A percentile compares a stretch with the other conserved stretches of the same genome.
Evolutionary conservation across 2,888 invertebrate species (phyloP).

Genomic region (Tachystola acroxantha): DNA sequence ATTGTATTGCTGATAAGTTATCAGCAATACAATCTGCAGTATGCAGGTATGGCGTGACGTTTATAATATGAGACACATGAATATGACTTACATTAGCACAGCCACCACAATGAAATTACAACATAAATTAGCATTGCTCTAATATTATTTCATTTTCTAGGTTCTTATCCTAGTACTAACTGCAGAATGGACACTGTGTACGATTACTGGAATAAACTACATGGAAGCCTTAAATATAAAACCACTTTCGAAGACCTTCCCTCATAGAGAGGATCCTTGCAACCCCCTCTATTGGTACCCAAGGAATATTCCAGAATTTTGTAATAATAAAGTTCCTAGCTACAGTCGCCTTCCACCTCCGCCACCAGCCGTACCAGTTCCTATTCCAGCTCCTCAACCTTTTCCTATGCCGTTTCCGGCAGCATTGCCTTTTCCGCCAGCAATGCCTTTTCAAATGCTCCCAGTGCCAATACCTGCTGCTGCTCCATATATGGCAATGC

Average conservation of each 20-base stretch:
- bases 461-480: slow-evolving; percentile 10
- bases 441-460: slow-evolving; percentile 6
- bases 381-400: neutral
- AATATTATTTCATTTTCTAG: neutral
- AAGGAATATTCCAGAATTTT: slow-evolving; percentile 29
- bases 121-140: neutral
- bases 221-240: slow-evolving; percentile 14
- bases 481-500: slow-evolving; percentile 4
- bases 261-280: slow-evolving; percentile 38
- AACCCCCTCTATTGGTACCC: slow-evolving; percentile 62
- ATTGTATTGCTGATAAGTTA: too few species aligned
- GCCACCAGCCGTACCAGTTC: slow-evolving; percentile 5
- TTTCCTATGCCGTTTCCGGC: slow-evolving; percentile 2
- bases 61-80: too few species aligned
- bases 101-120: neutral
- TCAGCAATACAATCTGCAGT: too few species aligned
- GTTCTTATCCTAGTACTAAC: neutral
- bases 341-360: neutral
- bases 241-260: neutral
- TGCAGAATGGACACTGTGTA: slow-evolving; percentile 17
- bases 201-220: slow-evolving; percentile 40
- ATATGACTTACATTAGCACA: too few species aligned
- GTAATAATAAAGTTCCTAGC: slow-evolving; percentile 16
- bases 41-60: too few species aligned
- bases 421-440: slow-evolving; percentile 8